Base-by-base conservation (phyloP, 64 coral and sea anemone genomes). In the Pachyseris speciosa region DNA sequence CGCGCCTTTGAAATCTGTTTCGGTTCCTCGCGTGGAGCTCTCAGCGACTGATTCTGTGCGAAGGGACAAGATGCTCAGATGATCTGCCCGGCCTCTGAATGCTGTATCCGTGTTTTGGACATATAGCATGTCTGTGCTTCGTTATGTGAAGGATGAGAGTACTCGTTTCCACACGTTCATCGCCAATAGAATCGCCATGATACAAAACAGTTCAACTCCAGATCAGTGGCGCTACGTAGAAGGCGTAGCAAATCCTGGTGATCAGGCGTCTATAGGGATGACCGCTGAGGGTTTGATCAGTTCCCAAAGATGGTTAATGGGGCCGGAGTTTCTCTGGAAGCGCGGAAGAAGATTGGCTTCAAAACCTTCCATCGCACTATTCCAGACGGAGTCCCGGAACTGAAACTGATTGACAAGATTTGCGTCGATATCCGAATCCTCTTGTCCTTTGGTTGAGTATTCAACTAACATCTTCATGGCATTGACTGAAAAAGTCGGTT, bases 81-180 rank as follows among this genome's bases (percentile, higher is more conserved):
- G 37, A 36, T 83, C 86, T 4, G 37, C 86, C 52, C 7, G 86
- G 75, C 84, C 73, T 42, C 58, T 87, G n/a, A 72, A 44, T 30
- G 48, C 32, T 7, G 37, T 67, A 5, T 90, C 87, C 7, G 83
- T 86, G 20, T 93, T 78, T 49, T 93, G 91, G 83, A 80, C 91
- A 37, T 73, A 87, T 72, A 87, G 91, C 40, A 87, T 87, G 73
- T 87, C 86, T 69, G 84, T 93, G 25, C 42, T 87, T 20, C 86
- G 91, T 60, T 93, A 93, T 31, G 73, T 93, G 20, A 84, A 93
- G 43, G 61, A 80, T 44, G 59, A 86, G 43, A 75, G 77, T 44
- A 87, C 68, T 9, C 71, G 91, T 7, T 87, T 87, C 48, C 91
- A 93, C 33, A 87, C 83, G 20, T 87, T 87, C 45, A 84, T 93